phyloP scores from a whole-genome alignment of 2,113 vertebrate genomes.

The Merops nubicus region DNA sequence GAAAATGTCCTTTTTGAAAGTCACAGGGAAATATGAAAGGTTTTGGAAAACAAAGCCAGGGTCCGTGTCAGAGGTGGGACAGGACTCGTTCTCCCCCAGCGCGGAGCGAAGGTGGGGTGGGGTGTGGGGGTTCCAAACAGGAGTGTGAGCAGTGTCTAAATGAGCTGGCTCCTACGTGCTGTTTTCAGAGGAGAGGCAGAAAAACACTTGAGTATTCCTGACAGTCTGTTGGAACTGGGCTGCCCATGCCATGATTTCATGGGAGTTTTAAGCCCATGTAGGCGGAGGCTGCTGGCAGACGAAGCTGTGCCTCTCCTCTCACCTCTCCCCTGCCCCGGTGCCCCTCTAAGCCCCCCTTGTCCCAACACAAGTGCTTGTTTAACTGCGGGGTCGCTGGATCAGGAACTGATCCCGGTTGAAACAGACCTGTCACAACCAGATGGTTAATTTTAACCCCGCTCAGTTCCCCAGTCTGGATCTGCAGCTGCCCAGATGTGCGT shows the following conservation, averaged over 20 bases:
- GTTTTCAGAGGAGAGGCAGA: neutral
- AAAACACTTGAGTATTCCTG: neutral
- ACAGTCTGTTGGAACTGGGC: neutral
- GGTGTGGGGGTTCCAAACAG: neutral
- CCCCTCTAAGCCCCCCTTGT: neutral
- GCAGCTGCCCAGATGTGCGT: constrained; percentile 40
- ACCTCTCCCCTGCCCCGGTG: neutral
- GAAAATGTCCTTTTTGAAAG: neutral
- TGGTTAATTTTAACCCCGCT: constrained; percentile 46
- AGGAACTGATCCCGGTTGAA: constrained; percentile 17
- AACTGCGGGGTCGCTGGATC: neutral
- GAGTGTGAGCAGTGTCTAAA: neutral
- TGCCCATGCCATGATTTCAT: neutral
- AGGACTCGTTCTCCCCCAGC: fast-evolving
- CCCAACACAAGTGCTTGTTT: neutral
- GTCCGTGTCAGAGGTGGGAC: neutral
- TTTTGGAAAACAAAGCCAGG: neutral
- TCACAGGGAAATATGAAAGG: neutral
- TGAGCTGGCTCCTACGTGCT: neutral
- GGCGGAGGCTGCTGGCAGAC: neutral
- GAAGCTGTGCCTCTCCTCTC: neutral
- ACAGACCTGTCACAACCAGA: neutral
- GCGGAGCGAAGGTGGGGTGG: no score
- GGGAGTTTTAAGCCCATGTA: neutral
- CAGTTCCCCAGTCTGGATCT: neutral